A percentile compares a stretch with the other conserved stretches of the same genome.
Evolutionary conservation across 2,113 vertebrate species (phyloP).

Genomic region (Tympanuchus pallidicinctus): DNA sequence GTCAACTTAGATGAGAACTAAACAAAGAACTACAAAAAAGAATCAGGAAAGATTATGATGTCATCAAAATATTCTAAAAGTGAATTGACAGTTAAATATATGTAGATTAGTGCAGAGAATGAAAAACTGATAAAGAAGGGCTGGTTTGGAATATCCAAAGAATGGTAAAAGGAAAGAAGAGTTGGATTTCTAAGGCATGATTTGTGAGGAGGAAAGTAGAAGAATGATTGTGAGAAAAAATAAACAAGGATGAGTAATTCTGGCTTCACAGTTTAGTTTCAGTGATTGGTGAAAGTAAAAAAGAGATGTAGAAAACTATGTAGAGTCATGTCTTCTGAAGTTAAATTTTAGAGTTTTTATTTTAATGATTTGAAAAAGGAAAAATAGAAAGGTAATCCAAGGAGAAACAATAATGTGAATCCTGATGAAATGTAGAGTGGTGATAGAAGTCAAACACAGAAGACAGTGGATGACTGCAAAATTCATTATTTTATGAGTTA

Average conservation of each 20-base stretch:
- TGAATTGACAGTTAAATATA: not conserved
- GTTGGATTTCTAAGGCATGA: not conserved
- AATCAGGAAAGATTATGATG: not conserved
- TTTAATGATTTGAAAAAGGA: constrained; percentile 15
- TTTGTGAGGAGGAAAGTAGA: not conserved
- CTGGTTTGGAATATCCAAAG: not conserved
- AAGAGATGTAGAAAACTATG: not conserved
- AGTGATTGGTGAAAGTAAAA: not conserved
- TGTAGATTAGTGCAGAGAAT: not conserved
- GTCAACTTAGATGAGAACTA: not conserved
- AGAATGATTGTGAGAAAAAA: not conserved
- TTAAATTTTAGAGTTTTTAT: constrained; percentile 13
- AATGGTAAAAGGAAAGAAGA: not conserved
- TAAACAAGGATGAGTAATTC: not conserved
- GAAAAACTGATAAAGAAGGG: not conserved
- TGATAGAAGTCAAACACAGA: not conserved
- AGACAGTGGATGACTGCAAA: not conserved
- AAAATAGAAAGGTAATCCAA: constrained; percentile 8
- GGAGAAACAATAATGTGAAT: not conserved
- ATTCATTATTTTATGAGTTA: not conserved
- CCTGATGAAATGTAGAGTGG: not conserved
- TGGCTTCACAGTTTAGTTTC: not conserved
- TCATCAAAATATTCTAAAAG: not conserved
- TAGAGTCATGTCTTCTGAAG: not conserved
- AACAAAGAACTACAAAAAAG: not conserved